Evolutionary conservation across 1,140 invertebrate species (phyloP), one percentile per base, ranked within the genome.

Genomic region (Bombus turneri): DNA sequence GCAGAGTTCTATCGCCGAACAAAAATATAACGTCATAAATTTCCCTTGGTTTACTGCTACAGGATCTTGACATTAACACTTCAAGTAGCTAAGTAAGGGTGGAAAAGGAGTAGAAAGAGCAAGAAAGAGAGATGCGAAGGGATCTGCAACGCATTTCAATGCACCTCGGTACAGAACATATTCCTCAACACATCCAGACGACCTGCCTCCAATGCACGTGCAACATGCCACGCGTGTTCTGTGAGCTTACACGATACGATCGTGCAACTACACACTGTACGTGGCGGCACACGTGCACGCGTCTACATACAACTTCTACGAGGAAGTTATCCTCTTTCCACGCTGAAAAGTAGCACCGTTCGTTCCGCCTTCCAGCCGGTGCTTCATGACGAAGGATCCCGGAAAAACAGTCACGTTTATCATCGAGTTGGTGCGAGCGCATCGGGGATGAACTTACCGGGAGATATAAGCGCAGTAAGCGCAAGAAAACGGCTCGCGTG

Each of bases 381-480:
- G 47, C 34, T 73, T 84, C 66, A 41, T 9, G 62, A 64, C 47
- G 68, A 41, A 43, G 78, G 68, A 86, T 80, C 37, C 78, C 79
- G 89, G 88, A 89, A 89, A 89, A 91, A 88, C 88, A 90, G 86
- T 84, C 81, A 47, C 81, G 86, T 91, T 91, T 91, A 90, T 91
- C 88, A 90, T 87, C 64, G 83, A 71, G 81, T 47, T 53, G 59
- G n/a, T n/a, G 68, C 37, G 64, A 47, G 75, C 83, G 34, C 64
- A 87, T 57, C 57, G 57, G 15, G 64, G 47, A 66, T 43, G 59
- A 89, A 34, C 69, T 18, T 12, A 53, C 57, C 25, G 43, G 15
- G 34, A 57, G 80, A 80, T 84, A 78, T 73, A 84, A 25, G 12
- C 10, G 25, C 37, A n/a, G 3, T 69, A 80, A 88, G 72, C 64